A percentile compares a stretch with the other conserved stretches of the same genome.
Conservation (phyloP, 1,140 invertebrate genomes). For the Drosophila kanapiae region DNA sequence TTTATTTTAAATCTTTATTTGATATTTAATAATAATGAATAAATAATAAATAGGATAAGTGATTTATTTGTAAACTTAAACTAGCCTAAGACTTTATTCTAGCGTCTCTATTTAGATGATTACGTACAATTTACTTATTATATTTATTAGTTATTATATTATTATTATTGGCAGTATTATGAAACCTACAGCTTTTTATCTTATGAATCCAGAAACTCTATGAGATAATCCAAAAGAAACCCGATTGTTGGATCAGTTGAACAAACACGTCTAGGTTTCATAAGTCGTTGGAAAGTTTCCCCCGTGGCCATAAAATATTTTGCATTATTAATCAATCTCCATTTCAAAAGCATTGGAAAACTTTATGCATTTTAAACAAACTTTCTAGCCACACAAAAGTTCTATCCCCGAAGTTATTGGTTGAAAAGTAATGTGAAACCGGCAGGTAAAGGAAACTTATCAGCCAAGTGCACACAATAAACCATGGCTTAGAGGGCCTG, state of each 20-base stretch:
- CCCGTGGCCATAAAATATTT: not conserved
- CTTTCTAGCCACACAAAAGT: not conserved
- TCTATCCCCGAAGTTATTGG: not conserved
- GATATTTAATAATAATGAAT: not conserved
- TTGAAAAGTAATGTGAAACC: not conserved
- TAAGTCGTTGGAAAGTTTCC: not conserved
- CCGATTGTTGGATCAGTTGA: not conserved
- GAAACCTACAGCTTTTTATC: too few species aligned
- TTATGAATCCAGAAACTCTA: not conserved
- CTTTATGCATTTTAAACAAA: conserved; percentile 26
- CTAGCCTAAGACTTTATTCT: too few species aligned
- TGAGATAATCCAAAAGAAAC: not conserved
- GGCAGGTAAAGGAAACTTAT: conserved; percentile 21
- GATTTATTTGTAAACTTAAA: too few species aligned
- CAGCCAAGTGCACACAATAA: conserved; percentile 44
- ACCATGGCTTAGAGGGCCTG: conserved; percentile 16
- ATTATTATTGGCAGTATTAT: not conserved
- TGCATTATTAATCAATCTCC: conserved; percentile 12
- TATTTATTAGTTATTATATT: not conserved
- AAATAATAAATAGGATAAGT: too few species aligned
- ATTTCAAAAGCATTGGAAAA: conserved; percentile 18
- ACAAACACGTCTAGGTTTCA: not conserved
- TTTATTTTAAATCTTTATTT: too few species aligned
- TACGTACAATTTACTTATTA: not conserved
- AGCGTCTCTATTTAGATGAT: not conserved